Conservation (phyloP, 2,113 vertebrate genomes). For the Sitta europaea region DNA sequence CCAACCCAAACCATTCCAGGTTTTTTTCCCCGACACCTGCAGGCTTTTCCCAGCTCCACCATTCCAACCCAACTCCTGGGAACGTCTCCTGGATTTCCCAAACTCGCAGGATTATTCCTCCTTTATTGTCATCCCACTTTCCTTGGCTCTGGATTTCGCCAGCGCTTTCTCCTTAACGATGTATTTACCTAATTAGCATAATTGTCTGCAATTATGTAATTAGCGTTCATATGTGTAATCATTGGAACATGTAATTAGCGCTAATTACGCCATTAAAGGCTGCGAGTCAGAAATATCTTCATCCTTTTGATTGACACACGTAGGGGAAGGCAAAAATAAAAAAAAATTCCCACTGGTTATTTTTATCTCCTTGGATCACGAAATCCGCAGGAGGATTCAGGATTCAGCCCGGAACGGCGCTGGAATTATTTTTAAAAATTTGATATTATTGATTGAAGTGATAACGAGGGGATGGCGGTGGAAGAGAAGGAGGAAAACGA, state of each 20-base stretch:
- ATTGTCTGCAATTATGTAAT: constrained; percentile 64
- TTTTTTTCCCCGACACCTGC: fast-evolving
- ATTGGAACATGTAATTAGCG: constrained; percentile 67
- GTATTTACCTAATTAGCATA: constrained; percentile 63
- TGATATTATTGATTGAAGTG: neutral
- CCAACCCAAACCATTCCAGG: neutral
- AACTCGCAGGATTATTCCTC: neutral
- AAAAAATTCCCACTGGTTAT: neutral
- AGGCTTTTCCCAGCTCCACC: fast-evolving
- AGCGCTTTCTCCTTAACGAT: constrained; percentile 28
- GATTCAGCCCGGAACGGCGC: neutral
- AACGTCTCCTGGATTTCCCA: neutral
- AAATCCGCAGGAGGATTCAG: neutral
- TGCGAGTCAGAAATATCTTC: constrained; percentile 60
- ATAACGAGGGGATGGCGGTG: neutral
- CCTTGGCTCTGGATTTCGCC: constrained; percentile 13
- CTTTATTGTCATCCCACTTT: neutral
- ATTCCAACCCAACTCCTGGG: neutral
- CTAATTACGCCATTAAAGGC: constrained; percentile 60
- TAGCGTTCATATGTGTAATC: constrained; percentile 66
- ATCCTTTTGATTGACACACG: constrained; percentile 49
- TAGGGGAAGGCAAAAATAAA: fast-evolving
- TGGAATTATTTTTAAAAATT: neutral
- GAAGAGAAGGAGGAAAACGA: neutral
- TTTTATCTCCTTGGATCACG: constrained; percentile 27